These are phyloP conservation scores for Neoniphon sammara DNA, from an alignment of 2,797 vertebrate genomes.

Conservation along the genomic window DNA sequence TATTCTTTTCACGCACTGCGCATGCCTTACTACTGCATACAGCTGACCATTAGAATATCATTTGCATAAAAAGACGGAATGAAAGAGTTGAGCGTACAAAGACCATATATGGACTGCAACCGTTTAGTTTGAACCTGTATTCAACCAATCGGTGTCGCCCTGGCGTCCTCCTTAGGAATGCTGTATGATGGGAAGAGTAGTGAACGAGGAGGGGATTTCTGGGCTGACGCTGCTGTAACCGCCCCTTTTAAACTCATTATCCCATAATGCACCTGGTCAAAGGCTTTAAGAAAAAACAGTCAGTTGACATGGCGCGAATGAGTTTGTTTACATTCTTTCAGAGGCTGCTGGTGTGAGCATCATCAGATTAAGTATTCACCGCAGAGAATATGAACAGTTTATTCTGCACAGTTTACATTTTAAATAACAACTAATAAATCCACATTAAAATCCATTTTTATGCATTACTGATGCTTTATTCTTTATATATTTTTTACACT, in stretches of 20 bases:
- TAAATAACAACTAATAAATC: no score
- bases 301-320: constrained; percentile 78
- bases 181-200: constrained; percentile 77
- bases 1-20: constrained; percentile 76
- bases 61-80: constrained; percentile 81
- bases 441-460: constrained; percentile 30
- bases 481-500: constrained; percentile 87
- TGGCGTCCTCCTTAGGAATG: constrained; percentile 14
- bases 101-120: constrained; percentile 81
- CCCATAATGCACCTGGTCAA: constrained; percentile 56
- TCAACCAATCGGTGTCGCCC: constrained; percentile 72
- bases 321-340: constrained; percentile 80
- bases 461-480: constrained; percentile 81
- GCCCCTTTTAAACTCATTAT: constrained; percentile 51
- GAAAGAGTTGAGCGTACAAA: constrained; percentile 62
- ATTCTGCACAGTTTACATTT: no score
- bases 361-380: constrained; percentile 13
- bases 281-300: constrained; percentile 61
- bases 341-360: neutral
- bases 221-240: neutral
- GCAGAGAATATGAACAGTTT: neutral
- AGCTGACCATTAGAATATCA: constrained; percentile 80
- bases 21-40: constrained; percentile 85
- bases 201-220: constrained; percentile 12
- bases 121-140: constrained; percentile 76